Base-by-base conservation (phyloP, 2,888 invertebrate species). In the Sclerodermus sp. region DNA sequence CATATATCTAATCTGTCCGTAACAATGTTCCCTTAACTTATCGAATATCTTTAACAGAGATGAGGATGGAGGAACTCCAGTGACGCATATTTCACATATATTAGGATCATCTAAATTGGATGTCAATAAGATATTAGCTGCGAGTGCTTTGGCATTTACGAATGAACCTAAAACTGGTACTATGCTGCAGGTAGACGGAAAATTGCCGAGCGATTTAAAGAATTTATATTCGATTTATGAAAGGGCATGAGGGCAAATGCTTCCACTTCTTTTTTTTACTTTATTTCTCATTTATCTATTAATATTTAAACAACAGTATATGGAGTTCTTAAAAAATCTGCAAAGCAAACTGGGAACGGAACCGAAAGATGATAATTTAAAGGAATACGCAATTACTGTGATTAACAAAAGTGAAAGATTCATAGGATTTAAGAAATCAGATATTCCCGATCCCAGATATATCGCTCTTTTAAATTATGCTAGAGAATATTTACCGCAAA, bases 21-120 rank as follows among this genome's bases (percentile, higher is more conserved):
- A 5, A 23, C 23, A 23, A 5, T 8, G 23, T 8, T 23, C 23
- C 23, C 23, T 23, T 8, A 23, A 23, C 23, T n/a, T n/a, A n/a
- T 9, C 10, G 10, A 38, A 23, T 8, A 8, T 8, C 16, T 38
- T 5, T 9, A 15, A n/a, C 51, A 74, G 74, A 1, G 74, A 74
- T 45, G 82, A 55, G 86, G 79, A 73, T 87, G 89, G 59, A 63
- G 79, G 62, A 78, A 79, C 62, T 79, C 79, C 51, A 82, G 84
- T 53, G 80, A 57, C 66, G 37, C 74, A 73, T 51, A 57, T 73
- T 18, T 64, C 69, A 12, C 70, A 74, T 58, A 73, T 74, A 55
- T 63, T 74, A 23, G 74, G 72, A 29, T 59, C 65, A 16, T 60
- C 68, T 30, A 61, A 63, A 42, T 49, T 62, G 38, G 63, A 63